Conservation (phyloP, 1,140 invertebrate genomes). For the Drosophila serrata region DNA sequence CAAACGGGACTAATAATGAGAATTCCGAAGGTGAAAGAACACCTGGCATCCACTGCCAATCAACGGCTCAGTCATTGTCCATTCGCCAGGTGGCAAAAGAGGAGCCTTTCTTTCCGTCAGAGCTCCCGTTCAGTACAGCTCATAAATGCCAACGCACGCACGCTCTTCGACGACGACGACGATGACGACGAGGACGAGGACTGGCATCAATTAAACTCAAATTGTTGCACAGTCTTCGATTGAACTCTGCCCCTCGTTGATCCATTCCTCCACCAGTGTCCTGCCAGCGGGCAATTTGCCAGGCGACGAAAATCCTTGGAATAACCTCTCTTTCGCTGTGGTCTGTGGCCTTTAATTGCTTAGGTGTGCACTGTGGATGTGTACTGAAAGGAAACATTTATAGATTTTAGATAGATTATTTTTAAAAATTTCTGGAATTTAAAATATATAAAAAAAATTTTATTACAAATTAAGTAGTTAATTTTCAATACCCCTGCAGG, state of each 20-base stretch:
- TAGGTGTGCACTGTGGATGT: slow-evolving; percentile 36
- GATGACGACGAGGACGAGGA: slow-evolving; percentile 40
- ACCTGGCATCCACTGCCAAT: slow-evolving; percentile 55
- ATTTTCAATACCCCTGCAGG: too few relatives aligned
- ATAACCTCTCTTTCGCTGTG: slow-evolving; percentile 2
- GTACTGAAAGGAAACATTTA: slow-evolving; percentile 1
- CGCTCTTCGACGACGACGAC: slow-evolving; percentile 33
- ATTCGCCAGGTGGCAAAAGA: slow-evolving; percentile 27
- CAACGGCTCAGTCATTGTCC: slow-evolving; percentile 73
- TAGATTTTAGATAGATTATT: neutral
- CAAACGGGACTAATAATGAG: slow-evolving; percentile 11
- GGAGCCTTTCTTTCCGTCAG: slow-evolving; percentile 49
- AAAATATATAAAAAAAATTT: neutral
- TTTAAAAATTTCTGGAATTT: neutral
- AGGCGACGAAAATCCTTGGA: slow-evolving; percentile 32
- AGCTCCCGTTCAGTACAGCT: slow-evolving; percentile 12
- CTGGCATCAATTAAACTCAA: slow-evolving; percentile 78
- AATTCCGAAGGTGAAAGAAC: slow-evolving; percentile 5
- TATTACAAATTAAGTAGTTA: neutral
- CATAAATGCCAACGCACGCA: slow-evolving; percentile 63
- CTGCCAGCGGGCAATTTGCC: slow-evolving; percentile 37
- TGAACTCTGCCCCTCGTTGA: slow-evolving; percentile 19
- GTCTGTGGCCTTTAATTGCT: slow-evolving; percentile 35
- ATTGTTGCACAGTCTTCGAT: slow-evolving; percentile 78
- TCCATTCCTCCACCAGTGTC: neutral